phyloP scores from a whole-genome alignment of 1,140 invertebrate genomes.

The Pentalonia nigronervosa region DNA sequence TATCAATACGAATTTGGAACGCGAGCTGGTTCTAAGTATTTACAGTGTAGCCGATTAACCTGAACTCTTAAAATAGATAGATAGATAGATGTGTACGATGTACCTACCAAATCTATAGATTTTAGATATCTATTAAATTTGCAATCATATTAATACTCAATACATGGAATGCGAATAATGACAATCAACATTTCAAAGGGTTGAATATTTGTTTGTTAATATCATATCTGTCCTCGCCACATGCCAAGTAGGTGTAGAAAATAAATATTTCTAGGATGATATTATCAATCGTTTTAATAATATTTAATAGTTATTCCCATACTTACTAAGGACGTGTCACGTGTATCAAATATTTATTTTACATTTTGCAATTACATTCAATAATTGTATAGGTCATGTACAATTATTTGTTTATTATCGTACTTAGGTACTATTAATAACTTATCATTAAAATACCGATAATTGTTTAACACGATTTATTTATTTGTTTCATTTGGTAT shows the following conservation, averaged over 20 bases:
- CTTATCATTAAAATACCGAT: not conserved
- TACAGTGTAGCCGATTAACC: not conserved
- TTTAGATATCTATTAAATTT: not conserved
- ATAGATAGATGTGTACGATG: not conserved
- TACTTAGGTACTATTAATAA: not conserved
- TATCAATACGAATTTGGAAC: conserved; percentile 22
- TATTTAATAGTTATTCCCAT: not conserved
- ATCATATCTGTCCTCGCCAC: not conserved
- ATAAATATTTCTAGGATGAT: not conserved
- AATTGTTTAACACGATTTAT: not conserved
- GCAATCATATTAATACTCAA: not conserved
- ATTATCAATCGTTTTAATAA: not conserved
- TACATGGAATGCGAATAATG: not conserved
- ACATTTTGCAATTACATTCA: not conserved
- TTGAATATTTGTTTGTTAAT: not conserved
- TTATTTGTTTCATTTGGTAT: not conserved
- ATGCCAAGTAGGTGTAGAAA: not conserved
- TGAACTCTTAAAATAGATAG: not conserved
- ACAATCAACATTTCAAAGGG: not conserved
- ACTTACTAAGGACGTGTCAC: not conserved
- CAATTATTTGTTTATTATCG: not conserved
- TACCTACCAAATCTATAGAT: not conserved
- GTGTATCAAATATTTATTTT: not conserved
- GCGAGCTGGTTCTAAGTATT: conserved; percentile 15
- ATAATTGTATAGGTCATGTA: too few relatives aligned